Evolutionary conservation across 2,888 invertebrate species (phyloP).

Genomic region (Kryphioiulus occultus): DNA sequence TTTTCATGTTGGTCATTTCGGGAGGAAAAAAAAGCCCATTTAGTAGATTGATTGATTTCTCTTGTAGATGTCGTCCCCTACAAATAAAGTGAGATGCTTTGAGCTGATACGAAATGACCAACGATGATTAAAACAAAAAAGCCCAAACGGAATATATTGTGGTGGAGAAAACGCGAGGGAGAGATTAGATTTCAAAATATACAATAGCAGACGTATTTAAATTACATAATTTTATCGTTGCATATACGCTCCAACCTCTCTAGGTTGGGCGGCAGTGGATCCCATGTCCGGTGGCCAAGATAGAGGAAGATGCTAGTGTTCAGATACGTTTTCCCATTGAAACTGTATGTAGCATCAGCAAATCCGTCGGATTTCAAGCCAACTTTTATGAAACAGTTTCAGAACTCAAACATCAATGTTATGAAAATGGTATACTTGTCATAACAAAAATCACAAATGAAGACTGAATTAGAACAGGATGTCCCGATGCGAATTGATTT

Average conservation of each 20-base stretch:
- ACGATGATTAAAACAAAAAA: constrained; percentile 35
- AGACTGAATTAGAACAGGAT: too few relatives aligned
- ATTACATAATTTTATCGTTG: constrained; percentile 35
- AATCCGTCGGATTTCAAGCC: too few relatives aligned
- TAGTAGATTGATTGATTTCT: constrained; percentile 18
- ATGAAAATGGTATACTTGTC: too few relatives aligned
- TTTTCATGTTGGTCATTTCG: constrained; percentile 27
- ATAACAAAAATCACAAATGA: too few relatives aligned
- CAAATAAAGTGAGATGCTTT: neutral
- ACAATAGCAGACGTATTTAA: neutral
- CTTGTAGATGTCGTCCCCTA: neutral
- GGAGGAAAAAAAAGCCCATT: neutral
- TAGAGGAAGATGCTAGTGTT: neutral
- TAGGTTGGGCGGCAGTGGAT: neutral
- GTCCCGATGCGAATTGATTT: too few relatives aligned
- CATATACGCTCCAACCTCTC: neutral
- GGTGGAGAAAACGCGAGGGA: neutral
- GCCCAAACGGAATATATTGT: constrained; percentile 21
- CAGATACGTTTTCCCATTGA: too few relatives aligned
- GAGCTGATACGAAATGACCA: constrained; percentile 2
- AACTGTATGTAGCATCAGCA: too few relatives aligned
- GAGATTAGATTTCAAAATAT: constrained; percentile 35
- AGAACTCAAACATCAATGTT: too few relatives aligned
- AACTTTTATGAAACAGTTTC: too few relatives aligned
- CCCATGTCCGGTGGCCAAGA: neutral